These are phyloP conservation scores for Anoplius nigerrimus DNA, from an alignment of 2,888 invertebrate species.

Conservation along the genomic window DNA sequence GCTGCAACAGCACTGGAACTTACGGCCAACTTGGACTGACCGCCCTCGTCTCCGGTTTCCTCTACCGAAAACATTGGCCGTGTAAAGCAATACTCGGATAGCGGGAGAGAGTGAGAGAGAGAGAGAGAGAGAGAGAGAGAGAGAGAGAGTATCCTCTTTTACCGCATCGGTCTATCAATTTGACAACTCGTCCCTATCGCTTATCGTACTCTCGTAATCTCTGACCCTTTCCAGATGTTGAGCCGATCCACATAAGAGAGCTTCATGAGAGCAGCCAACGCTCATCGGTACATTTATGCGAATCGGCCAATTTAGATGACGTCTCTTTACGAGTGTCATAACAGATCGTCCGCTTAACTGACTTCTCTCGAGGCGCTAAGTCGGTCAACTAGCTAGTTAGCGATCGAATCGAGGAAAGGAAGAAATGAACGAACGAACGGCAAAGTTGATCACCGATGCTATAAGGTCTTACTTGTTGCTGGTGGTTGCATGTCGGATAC, in stretches of 20 bases:
- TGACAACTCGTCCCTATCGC: background rate
- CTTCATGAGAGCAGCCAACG: too few species aligned
- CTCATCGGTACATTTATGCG: conserved; percentile 18
- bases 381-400: conserved; percentile 32
- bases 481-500: conserved; percentile 71
- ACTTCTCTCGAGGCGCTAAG: conserved; percentile 48
- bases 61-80: conserved; percentile 19
- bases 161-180: background rate
- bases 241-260: too few species aligned
- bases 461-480: conserved; percentile 72
- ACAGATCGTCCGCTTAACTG: conserved; percentile 46
- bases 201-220: too few species aligned
- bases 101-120: too few species aligned
- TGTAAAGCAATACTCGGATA: background rate
- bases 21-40: conserved; percentile 29
- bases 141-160: background rate
- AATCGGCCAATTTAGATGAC: conserved; percentile 40
- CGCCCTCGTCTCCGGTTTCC: conserved; percentile 5
- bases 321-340: conserved; percentile 14
- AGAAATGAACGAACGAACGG: conserved; percentile 21
- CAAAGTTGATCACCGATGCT: conserved; percentile 54
- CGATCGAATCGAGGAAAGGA: conserved; percentile 20
- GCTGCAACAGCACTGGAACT: conserved; percentile 17
- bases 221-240: too few species aligned
- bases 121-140: too few species aligned